phyloP scores from a whole-genome alignment of 53 echinoderm and acorn worm genomes.

The Patiria pectinifera region DNA sequence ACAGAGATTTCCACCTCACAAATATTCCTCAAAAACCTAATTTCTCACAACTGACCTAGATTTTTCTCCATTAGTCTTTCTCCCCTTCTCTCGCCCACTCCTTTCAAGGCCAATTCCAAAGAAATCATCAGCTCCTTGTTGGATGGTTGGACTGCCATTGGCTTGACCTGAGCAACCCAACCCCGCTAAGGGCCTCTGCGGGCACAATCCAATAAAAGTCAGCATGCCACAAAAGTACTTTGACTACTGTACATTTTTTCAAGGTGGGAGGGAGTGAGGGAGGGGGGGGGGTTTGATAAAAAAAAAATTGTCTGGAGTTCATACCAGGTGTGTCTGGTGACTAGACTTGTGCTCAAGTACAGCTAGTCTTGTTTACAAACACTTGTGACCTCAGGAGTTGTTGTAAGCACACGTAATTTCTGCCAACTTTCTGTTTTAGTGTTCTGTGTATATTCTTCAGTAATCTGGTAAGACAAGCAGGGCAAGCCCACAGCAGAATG shows the following conservation, averaged over 20 bases:
- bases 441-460: too few relatives aligned
- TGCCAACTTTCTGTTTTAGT: neutral
- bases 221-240: constrained; percentile 60
- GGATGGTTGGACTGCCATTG: neutral
- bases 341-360: neutral
- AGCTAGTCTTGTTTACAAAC: neutral
- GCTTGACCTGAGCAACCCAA: constrained; percentile 4
- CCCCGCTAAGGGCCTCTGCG: neutral
- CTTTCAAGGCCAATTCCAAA: neutral
- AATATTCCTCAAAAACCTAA: neutral
- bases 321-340: constrained; percentile 4
- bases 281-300: neutral
- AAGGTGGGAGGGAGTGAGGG: constrained; percentile 1
- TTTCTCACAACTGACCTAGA: constrained; percentile 2
- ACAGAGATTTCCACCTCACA: too few relatives aligned
- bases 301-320: neutral
- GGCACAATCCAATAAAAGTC: constrained; percentile 46
- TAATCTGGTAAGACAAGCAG: neutral
- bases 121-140: neutral
- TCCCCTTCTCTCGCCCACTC: neutral
- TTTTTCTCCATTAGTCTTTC: neutral
- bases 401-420: neutral
- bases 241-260: constrained; percentile 6
- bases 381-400: neutral
- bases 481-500: too few relatives aligned